Evolutionary conservation across 2,888 invertebrate genomes (phyloP).

Genomic region (Omphaloscelis lunosa): DNA sequence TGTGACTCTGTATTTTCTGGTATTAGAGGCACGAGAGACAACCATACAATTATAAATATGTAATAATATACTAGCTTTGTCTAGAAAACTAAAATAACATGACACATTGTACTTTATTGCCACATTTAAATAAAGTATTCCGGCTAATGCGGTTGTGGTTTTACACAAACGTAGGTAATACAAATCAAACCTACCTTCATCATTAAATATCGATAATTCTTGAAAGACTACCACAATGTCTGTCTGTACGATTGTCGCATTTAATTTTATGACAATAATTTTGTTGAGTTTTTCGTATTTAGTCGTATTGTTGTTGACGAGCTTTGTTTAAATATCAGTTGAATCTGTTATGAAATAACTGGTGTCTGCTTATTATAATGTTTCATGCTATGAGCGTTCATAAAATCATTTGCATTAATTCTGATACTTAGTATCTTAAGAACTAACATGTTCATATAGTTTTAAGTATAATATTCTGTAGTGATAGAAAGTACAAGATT

Average conservation of each 20-base stretch:
- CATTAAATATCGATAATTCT: slow-evolving; percentile 9
- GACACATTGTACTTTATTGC: background rate
- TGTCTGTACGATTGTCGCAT: slow-evolving; percentile 27
- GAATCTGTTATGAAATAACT: slow-evolving; percentile 52
- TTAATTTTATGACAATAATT: slow-evolving; percentile 60
- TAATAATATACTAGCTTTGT: background rate
- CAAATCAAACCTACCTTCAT: background rate
- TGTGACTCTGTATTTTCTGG: slow-evolving; percentile 7
- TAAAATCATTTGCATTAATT: slow-evolving; percentile 31
- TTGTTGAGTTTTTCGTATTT: slow-evolving; percentile 60
- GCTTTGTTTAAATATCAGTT: slow-evolving; percentile 57
- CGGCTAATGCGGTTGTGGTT: background rate
- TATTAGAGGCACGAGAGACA: background rate
- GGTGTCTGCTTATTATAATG: slow-evolving; percentile 46
- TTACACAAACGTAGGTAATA: background rate
- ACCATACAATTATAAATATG: background rate
- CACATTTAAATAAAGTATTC: slow-evolving; percentile 9
- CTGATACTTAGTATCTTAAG: slow-evolving; percentile 28
- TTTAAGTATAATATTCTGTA: slow-evolving; percentile 45
- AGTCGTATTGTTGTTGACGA: slow-evolving; percentile 60
- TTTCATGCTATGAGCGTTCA: slow-evolving; percentile 15
- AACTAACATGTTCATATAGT: slow-evolving; percentile 44
- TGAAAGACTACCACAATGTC: slow-evolving; percentile 2
- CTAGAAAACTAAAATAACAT: background rate
- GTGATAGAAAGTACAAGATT: slow-evolving; percentile 48